These are phyloP conservation scores for Apomyelois bistriatella DNA, from an alignment of 2,888 invertebrate genomes.

Conservation along the genomic window DNA sequence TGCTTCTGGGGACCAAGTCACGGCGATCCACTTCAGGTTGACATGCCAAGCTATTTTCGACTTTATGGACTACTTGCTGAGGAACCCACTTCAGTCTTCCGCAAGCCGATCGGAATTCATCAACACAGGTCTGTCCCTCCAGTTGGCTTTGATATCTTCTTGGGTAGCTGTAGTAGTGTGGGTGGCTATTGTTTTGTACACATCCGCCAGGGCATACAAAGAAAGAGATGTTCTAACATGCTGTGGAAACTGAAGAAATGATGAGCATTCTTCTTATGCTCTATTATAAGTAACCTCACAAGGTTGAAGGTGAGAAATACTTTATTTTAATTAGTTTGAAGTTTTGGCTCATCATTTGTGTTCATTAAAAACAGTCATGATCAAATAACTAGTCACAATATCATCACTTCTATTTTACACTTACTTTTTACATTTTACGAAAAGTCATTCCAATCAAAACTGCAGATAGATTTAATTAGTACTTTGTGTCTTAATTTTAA, in stretches of 20 bases:
- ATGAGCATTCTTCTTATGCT: neutral
- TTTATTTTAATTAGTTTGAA: neutral
- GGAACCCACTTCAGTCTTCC: conserved; percentile 81
- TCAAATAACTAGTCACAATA: conserved; percentile 2
- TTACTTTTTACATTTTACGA: neutral
- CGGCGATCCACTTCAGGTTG: conserved; percentile 82
- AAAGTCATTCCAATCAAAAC: no score
- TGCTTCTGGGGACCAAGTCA: conserved; percentile 78
- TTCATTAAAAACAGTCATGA: neutral
- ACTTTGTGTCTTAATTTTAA: no score
- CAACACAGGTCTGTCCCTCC: conserved; percentile 85
- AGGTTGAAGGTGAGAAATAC: neutral
- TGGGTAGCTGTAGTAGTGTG: conserved; percentile 82
- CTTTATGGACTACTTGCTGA: conserved; percentile 91
- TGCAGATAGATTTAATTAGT: no score
- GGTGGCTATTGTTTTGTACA: conserved; percentile 70
- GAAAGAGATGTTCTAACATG: conserved; percentile 67
- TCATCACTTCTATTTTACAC: neutral
- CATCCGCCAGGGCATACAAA: conserved; percentile 75
- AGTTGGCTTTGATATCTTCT: conserved; percentile 81
- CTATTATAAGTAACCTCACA: no score
- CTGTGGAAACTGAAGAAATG: conserved; percentile 56
- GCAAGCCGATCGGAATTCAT: conserved; percentile 82
- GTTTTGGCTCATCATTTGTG: neutral
- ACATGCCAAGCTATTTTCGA: conserved; percentile 88